These are phyloP conservation scores for Grammomys dolichurus DNA, from an alignment of 2,113 vertebrate species.

Conservation along the genomic window DNA sequence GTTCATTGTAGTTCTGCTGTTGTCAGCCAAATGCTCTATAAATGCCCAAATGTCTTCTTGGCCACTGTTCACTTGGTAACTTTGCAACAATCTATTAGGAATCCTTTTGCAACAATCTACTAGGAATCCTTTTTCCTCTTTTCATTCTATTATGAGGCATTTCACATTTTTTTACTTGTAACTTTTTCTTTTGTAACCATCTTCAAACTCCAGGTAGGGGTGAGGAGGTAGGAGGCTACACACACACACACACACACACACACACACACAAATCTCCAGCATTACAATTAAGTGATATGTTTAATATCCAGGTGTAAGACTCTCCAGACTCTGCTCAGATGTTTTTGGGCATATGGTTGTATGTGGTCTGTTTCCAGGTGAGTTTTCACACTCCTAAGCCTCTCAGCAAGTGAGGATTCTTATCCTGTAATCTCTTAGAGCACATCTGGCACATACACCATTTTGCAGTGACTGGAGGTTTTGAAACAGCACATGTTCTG, in stretches of 20 bases:
- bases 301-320: conserved; percentile 19
- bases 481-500: conserved; percentile 67
- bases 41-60: neutral
- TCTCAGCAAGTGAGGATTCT: conserved; percentile 34
- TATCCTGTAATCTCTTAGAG: conserved; percentile 42
- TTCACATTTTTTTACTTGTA: conserved; percentile 28
- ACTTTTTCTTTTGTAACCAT: conserved; percentile 2
- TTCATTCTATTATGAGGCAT: conserved; percentile 41
- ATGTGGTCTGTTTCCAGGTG: conserved; percentile 51
- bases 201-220: neutral
- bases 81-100: conserved; percentile 43
- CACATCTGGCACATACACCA: conserved; percentile 54
- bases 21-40: conserved; percentile 23
- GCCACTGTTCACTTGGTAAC: neutral
- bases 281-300: neutral
- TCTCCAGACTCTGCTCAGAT: neutral
- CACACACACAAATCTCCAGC: neutral
- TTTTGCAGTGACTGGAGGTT: conserved; percentile 60
- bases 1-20: neutral
- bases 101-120: conserved; percentile 3
- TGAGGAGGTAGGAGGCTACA: neutral
- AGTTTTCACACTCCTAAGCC: conserved; percentile 56
- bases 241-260: no score
- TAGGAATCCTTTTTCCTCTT: neutral
- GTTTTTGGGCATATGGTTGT: neutral